Evolutionary conservation across 2,797 vertebrate genomes (phyloP), one percentile per base, ranked within the genome.

Genomic region (Microctenopoma stevenorrisi): DNA sequence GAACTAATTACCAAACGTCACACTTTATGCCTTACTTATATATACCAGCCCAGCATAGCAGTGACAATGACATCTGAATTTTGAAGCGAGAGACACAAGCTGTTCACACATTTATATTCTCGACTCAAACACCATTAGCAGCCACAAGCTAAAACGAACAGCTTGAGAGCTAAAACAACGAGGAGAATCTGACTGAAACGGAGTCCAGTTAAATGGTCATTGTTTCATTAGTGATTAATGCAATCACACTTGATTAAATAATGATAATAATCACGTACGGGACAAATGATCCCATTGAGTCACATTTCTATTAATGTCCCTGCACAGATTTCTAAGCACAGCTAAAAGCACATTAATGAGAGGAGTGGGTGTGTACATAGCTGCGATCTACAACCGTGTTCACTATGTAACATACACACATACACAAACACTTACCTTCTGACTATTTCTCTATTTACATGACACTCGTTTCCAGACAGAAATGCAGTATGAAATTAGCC

Each of bases 201-300:
- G 48, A 62, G 44, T 74, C 46, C 57, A 67, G 67, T 71, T 66
- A 74, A 80, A 72, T 72, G 53, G 49, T 61, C 59, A 75, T 83
- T 74, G 67, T 77, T 81, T 72, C 37, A 76, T 78, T 73, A 64
- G 72, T 57, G 59, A 64, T 68, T 72, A 71, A 82, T 74, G 43
- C 50, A 86, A 80, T 82, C 71, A 54, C 26, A 68, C 61, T 67
- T 77, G 73, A 83, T 83, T 80, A 68, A 85, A 84, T 88, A 81
- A 86, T 79, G 66, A 85, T 70, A 75, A 81, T 83, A 70, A 73
- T 86, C 64, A 67, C 60, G 43, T 79, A 55, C 26, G 65, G 65
- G 59, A 68, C 64, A 81, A 79, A 81, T 28, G 54, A 62, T 74
- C 75, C 38, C 53, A 42, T 72, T 79, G 59, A 46, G 15, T 79